Conservation (phyloP, 2,113 vertebrate genomes). For the Oplegnathus fasciatus region DNA sequence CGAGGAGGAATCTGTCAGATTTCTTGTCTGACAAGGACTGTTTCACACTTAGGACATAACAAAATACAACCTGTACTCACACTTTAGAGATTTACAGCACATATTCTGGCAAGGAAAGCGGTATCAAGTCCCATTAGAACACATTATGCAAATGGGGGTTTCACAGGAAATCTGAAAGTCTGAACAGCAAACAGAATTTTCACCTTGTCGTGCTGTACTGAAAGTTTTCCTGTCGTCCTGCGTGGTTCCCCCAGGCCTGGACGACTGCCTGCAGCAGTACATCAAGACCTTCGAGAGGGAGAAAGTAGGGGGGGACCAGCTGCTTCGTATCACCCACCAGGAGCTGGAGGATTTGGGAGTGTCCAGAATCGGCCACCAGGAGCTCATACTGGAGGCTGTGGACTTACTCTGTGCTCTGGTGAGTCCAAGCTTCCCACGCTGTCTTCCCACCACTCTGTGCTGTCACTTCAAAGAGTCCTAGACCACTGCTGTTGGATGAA, state of each 20-base stretch:
- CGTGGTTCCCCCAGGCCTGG: conserved; percentile 79
- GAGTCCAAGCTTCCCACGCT: conserved; percentile 63
- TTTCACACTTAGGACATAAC: conserved; percentile 45
- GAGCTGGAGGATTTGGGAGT: conserved; percentile 87
- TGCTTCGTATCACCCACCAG: conserved; percentile 87
- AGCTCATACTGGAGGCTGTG: conserved; percentile 87
- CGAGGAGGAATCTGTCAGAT: conserved; percentile 54
- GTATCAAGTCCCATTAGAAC: conserved; percentile 13
- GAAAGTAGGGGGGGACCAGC: conserved; percentile 86
- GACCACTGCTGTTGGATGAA: conserved; percentile 21
- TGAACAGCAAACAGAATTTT: conserved; percentile 12
- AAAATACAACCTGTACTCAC: conserved; percentile 48
- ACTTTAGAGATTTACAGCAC: conserved; percentile 37
- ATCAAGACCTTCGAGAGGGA: conserved; percentile 87
- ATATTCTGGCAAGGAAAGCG: conserved; percentile 26
- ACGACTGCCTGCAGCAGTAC: conserved; percentile 88
- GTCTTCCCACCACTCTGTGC: conserved; percentile 31
- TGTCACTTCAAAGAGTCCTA: conserved; percentile 27
- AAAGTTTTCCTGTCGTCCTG: conserved; percentile 39
- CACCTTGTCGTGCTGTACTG: not conserved
- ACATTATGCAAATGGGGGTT: conserved; percentile 37
- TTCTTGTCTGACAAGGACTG: conserved; percentile 37
- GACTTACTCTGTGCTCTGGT: conserved; percentile 87
- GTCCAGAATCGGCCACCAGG: conserved; percentile 87
- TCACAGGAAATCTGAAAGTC: conserved; percentile 34